Conservation (phyloP, 2,888 invertebrate genomes). For the Toxonevra muliebris region DNA sequence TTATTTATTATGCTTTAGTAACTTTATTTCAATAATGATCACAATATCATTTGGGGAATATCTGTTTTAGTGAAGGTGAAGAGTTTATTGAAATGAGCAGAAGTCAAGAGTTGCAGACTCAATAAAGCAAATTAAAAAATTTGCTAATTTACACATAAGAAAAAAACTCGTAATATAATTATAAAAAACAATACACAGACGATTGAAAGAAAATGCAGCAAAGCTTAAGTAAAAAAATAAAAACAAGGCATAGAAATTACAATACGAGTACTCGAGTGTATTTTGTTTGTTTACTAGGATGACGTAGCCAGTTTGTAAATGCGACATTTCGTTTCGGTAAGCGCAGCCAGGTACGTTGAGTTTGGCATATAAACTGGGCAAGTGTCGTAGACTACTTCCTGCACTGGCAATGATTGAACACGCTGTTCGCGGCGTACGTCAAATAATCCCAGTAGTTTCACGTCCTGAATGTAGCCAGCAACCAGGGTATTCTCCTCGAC, state of each 20-base stretch:
- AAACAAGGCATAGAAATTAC: neutral
- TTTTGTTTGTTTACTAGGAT: conserved; percentile 2
- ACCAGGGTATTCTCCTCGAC: conserved; percentile 71
- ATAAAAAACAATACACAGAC: neutral
- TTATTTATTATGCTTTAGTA: too few species aligned
- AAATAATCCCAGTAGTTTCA: conserved; percentile 73
- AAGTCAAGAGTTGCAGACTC: too few species aligned
- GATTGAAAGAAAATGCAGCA: neutral
- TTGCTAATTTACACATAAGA: too few species aligned
- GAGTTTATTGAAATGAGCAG: too few species aligned
- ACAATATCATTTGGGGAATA: too few species aligned
- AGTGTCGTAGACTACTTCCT: conserved; percentile 75
- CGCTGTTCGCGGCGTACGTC: conserved; percentile 69
- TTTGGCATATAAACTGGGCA: conserved; percentile 69
- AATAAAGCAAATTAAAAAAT: too few species aligned
- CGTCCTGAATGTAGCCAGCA: conserved; percentile 80
- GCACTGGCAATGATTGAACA: conserved; percentile 69
- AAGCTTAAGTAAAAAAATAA: neutral
- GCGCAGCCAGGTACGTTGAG: conserved; percentile 69
- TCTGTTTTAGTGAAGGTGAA: too few species aligned
- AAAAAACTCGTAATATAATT: too few species aligned
- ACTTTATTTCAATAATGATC: too few species aligned
- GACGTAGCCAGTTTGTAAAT: conserved; percentile 69
- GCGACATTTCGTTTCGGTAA: conserved; percentile 74
- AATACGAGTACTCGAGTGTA: too few species aligned